phyloP scores from a whole-genome alignment of 2,888 invertebrate genomes.

The Drosophila monieri region DNA sequence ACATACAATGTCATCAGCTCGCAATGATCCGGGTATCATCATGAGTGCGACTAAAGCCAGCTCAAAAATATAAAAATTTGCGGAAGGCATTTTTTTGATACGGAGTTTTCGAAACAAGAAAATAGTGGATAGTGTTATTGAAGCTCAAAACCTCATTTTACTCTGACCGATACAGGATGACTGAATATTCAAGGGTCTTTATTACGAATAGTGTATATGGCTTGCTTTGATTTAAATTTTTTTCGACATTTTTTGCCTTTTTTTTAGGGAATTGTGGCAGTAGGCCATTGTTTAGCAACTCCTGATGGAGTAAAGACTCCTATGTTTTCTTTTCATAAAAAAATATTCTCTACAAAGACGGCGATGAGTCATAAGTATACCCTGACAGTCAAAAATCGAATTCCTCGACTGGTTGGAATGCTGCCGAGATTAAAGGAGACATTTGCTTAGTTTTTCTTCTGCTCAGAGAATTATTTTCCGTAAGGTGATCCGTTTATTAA shows the following conservation, averaged over 20 bases:
- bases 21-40: background rate
- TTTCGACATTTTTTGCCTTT: too few relatives aligned
- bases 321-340: too few relatives aligned
- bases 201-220: background rate
- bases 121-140: background rate
- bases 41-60: background rate
- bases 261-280: too few relatives aligned
- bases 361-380: constrained; percentile 3
- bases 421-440: background rate
- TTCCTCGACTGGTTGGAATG: background rate
- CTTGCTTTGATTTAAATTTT: background rate
- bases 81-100: constrained; percentile 1
- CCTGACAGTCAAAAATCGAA: background rate
- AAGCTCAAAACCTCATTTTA: constrained; percentile 1
- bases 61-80: background rate
- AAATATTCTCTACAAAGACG: background rate
- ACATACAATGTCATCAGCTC: background rate
- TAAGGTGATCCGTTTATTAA: background rate
- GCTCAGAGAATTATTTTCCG: background rate
- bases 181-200: background rate
- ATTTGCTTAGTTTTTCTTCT: background rate
- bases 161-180: background rate
- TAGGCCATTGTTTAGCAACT: too few relatives aligned
- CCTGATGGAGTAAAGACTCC: too few relatives aligned
- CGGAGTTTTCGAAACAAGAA: background rate